These are phyloP conservation scores for Reticulitermes speratus DNA, from an alignment of 1,140 invertebrate genomes.

Conservation along the genomic window DNA sequence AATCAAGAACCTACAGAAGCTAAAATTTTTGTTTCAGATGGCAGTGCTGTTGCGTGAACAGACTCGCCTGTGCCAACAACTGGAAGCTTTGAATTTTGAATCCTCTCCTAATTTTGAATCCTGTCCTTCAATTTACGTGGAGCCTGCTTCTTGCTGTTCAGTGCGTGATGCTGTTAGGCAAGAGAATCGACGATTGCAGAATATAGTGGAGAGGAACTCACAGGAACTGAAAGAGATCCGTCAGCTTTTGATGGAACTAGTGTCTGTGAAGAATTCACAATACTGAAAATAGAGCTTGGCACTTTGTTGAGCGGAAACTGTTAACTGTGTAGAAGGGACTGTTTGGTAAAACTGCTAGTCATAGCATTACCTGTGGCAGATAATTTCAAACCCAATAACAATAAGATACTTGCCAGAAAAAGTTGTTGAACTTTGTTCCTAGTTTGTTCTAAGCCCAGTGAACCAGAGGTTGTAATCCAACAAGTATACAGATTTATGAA, in stretches of 20 bases:
- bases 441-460: neutral
- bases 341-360: neutral
- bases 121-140: neutral
- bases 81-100: conserved; percentile 24
- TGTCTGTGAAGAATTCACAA: conserved; percentile 17
- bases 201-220: neutral
- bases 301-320: neutral
- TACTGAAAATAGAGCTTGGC: neutral
- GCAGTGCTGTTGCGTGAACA: conserved; percentile 25
- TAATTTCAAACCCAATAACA: neutral
- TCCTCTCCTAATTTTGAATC: neutral
- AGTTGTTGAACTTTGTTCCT: neutral
- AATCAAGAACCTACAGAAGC: too few relatives aligned
- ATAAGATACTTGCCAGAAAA: neutral
- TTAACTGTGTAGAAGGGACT: neutral
- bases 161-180: neutral
- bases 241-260: neutral
- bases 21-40: conserved; percentile 23
- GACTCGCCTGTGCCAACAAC: conserved; percentile 22
- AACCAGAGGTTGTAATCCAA: neutral
- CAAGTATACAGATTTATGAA: neutral
- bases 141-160: conserved; percentile 10
- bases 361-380: neutral
- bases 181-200: conserved; percentile 7
- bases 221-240: conserved; percentile 25